Base-by-base conservation (phyloP, 2,113 vertebrate genomes). In the Channa argus region DNA sequence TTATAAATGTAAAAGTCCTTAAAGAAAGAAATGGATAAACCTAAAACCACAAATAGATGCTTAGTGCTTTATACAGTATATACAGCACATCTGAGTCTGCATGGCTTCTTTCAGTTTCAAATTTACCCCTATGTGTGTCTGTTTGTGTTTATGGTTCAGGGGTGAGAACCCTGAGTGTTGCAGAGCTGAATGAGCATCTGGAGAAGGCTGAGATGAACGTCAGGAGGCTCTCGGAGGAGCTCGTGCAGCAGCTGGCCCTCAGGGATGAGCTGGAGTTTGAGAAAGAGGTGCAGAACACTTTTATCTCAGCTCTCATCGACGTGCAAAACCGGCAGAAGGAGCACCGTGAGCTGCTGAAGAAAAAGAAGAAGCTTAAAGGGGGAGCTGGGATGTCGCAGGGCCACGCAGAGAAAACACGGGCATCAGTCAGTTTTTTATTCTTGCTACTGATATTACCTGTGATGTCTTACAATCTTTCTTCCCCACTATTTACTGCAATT, bases 211-310 rank as follows among this genome's bases (percentile, higher is more conserved):
- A 99, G 92, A 86, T 86, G 0, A 92, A 95, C 80, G 96, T 97
- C 84, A 93, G 95, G 66, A 93, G 95, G 74, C 95, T 95, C 78
- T 98, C 97, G 0, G 97, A 99, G 87, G 97, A 98, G 83, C 94
- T 99, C 77, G 95, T 99, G 8, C 96, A 96, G 89, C 96, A 98
- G 78, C 82, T 99, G 91, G 98, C 97, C 33, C 88, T 96, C 59
- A 93, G 98, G 71, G 98, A 99, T 13, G 98, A 99, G 88, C 94
- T 99, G 71, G 97, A 97, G 69, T 99, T 99, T 83, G 97, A 99
- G 86, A 99, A 99, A 81, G 98, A 99, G 87, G 98, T 99, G 91
- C 98, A 98, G 90, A 98, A 99, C 93, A 96, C 96, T 86, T 99
- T 99, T 86, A 99, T 99, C 90, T 97, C 97, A 3, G 93, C 96